These are phyloP conservation scores for Molorchus minor DNA, from an alignment of 2,888 invertebrate genomes.

Conservation along the genomic window DNA sequence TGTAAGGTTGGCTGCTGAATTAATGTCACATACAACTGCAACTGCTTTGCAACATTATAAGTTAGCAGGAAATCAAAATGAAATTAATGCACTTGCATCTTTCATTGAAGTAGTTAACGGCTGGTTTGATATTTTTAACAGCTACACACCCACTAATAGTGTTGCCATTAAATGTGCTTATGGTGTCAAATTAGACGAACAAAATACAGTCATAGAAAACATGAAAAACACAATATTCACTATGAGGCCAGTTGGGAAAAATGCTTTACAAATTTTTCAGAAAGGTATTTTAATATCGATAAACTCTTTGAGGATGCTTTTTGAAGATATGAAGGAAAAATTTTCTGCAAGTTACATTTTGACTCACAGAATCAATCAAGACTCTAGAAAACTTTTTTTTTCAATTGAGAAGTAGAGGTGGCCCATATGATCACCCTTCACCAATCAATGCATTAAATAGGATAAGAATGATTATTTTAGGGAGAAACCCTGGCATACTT, in stretches of 20 bases:
- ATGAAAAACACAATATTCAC: background rate
- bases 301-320: background rate
- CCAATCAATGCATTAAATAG: slow-evolving; percentile 29
- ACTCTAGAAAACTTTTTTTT: background rate
- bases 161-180: background rate
- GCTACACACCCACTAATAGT: background rate
- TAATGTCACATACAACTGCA: slow-evolving; percentile 15
- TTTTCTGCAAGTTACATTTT: background rate
- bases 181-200: background rate
- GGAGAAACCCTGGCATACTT: slow-evolving; percentile 30
- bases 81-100: background rate
- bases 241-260: background rate
- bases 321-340: background rate
- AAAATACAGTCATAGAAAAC: background rate
- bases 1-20: slow-evolving; percentile 16
- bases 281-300: background rate
- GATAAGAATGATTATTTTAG: slow-evolving; percentile 29
- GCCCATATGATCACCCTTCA: slow-evolving; percentile 25
- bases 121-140: background rate
- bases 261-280: background rate
- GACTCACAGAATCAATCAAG: background rate
- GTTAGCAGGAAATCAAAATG: background rate
- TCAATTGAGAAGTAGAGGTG: slow-evolving; percentile 9
- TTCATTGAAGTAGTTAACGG: background rate
- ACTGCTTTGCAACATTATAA: slow-evolving; percentile 3